phyloP scores from a whole-genome alignment of 2,113 vertebrate species.

The Neogobius melanostomus region DNA sequence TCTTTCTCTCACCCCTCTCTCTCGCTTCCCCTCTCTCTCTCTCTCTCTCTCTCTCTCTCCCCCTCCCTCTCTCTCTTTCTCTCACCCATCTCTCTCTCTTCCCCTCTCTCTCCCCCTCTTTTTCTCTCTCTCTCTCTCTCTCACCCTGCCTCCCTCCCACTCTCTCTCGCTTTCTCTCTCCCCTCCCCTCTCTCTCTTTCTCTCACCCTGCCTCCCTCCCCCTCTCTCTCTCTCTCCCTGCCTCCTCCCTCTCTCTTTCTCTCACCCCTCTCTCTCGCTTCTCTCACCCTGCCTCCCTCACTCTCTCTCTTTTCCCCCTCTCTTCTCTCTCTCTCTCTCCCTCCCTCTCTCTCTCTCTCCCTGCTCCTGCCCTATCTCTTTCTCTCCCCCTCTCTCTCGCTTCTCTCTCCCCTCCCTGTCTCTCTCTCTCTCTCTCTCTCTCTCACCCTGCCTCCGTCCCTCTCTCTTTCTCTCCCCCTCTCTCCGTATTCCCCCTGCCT shows the following conservation, averaged over 20 bases:
- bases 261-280: not conserved
- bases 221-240: not conserved
- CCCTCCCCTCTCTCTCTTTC: not conserved
- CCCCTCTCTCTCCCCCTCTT: not conserved
- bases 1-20: not conserved
- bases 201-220: not conserved
- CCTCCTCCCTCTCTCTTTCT: not conserved
- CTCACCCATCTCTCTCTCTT: not conserved
- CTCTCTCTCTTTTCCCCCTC: not conserved
- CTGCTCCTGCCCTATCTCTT: not conserved
- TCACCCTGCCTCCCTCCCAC: not conserved
- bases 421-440: no score
- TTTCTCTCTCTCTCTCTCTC: not conserved
- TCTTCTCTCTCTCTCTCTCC: not conserved
- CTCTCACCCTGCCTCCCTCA: not conserved
- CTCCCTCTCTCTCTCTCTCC: not conserved
- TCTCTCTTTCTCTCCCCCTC: no score
- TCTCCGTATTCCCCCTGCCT: no score
- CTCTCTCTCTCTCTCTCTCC: not conserved
- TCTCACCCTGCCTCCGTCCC: no score
- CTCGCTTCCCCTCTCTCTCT: not conserved
- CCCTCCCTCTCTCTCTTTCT: not conserved
- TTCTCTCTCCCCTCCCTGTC: no score
- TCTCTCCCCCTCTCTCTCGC: no score
- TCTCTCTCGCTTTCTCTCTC: not conserved